Base-by-base conservation (phyloP, 2,113 vertebrate genomes). In the Raja brachyura region DNA sequence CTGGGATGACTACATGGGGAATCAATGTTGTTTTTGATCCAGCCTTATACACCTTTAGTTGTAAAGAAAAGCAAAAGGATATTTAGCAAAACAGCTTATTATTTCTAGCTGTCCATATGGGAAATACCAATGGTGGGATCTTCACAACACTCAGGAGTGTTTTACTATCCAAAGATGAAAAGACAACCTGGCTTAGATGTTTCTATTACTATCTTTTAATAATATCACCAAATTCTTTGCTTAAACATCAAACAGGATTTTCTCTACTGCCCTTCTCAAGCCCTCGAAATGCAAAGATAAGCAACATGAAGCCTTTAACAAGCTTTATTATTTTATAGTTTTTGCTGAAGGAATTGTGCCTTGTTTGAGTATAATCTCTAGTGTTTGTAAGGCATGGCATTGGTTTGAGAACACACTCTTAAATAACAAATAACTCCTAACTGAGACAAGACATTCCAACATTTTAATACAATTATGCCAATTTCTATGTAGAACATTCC, bases 181-280 rank as follows among this genome's bases (percentile, higher is more conserved):
- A 88, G 63, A n/a, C 11, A 88, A 31, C 28, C 83, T 63, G 25
- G 59, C 28, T 66, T 88, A 63, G 59, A 31, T 86, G 1, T 22
- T 59, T 85, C 83, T 31, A 63, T 88, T 28, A 61, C 25, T 11
- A 66, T 88, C 59, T 88, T 88, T 88, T 88, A 31, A 86, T 63
- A 63, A 88, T 88, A 63, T 63, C 18, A 88, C 83, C 28, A 63
- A 63, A 31, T 63, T 31, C 28, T 88, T 88, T 88, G 59, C 59
- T 31, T 63, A 7, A 63, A 16, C 56, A 88, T 25, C 83, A 88
- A 59, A 88, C 83, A 88, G 59, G 59, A 88, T 88, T 13, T 63
- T 88, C 61, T 86, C 83, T 66, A 63, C 83, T 88, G 59, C 83
- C n/a, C n/a, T n/a, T n/a, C n/a, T 63, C 59, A 31, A n/a, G 59